Conservation (phyloP, 1,140 invertebrate genomes). For the Neomicropteryx cornuta region DNA sequence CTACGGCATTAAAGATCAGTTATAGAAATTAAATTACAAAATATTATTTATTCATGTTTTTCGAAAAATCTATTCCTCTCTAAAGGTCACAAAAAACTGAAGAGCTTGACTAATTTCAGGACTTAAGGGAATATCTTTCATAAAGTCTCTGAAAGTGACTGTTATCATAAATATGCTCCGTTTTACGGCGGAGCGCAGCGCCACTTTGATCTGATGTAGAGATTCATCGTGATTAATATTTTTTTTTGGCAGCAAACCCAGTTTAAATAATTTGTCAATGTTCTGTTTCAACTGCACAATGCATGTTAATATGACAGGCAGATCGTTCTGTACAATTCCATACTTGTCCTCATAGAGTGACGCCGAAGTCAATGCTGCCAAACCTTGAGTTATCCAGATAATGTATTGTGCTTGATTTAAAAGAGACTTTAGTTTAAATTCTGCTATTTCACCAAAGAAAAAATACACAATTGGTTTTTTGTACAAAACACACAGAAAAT, state of each 20-base stretch:
- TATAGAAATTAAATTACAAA: neutral
- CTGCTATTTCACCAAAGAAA: conserved; percentile 57
- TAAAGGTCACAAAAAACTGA: conserved; percentile 37
- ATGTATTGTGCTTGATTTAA: conserved; percentile 54
- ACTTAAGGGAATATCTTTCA: conserved; percentile 51
- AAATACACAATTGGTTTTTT: conserved; percentile 53
- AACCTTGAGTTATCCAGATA: conserved; percentile 56
- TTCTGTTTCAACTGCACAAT: conserved; percentile 54
- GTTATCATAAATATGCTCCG: conserved; percentile 65
- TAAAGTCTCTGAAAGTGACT: conserved; percentile 53
- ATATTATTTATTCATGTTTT: neutral
- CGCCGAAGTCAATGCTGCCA: conserved; percentile 51
- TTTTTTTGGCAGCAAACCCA: conserved; percentile 47
- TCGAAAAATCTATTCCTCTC: conserved; percentile 26
- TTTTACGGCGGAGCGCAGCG: conserved; percentile 50
- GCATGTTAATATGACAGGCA: conserved; percentile 52
- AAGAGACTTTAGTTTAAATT: conserved; percentile 50
- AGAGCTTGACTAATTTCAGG: conserved; percentile 34
- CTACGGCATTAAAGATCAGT: no score
- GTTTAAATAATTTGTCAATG: conserved; percentile 59
- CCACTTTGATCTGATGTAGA: conserved; percentile 46
- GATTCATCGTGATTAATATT: conserved; percentile 44
- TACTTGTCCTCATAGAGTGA: conserved; percentile 66
- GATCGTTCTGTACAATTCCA: conserved; percentile 69
- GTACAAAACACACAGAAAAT: conserved; percentile 27